Evolutionary conservation across 2,797 vertebrate species (phyloP).

Genomic region (Trematocara caparti): DNA sequence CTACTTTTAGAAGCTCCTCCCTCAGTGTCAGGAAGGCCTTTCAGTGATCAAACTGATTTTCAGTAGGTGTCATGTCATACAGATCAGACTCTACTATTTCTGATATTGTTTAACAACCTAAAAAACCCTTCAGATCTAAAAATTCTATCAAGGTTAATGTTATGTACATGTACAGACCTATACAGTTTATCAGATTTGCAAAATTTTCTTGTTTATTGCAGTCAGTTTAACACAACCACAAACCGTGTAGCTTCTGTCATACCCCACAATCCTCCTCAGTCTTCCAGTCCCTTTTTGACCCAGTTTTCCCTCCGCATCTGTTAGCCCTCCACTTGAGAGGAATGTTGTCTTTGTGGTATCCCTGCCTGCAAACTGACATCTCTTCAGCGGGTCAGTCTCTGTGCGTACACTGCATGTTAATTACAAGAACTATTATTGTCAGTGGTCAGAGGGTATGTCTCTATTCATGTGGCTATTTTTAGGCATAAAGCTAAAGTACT

Average conservation of each 20-base stretch:
- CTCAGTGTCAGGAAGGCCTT: background rate
- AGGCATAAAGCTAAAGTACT: slow-evolving; percentile 57
- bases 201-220: background rate
- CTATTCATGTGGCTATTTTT: slow-evolving; percentile 68
- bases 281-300: slow-evolving; percentile 9
- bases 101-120: background rate
- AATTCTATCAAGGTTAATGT: background rate
- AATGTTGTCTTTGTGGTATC: background rate
- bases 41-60: background rate
- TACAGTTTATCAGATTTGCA: background rate
- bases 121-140: background rate
- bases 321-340: background rate
- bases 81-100: background rate
- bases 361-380: background rate
- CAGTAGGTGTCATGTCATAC: background rate
- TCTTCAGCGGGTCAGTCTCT: slow-evolving; percentile 4
- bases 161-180: background rate
- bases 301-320: slow-evolving; percentile 1
- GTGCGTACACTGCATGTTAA: slow-evolving; percentile 11
- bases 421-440: slow-evolving; percentile 49
- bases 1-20: slow-evolving; percentile 12
- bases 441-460: slow-evolving; percentile 32
- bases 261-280: background rate
- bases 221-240: background rate
- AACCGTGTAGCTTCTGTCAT: background rate